Percentiles rank a stretch among this genome's conserved stretches.
Conservation (phyloP, 2,888 invertebrate species). For the Cosmia trapezina region DNA sequence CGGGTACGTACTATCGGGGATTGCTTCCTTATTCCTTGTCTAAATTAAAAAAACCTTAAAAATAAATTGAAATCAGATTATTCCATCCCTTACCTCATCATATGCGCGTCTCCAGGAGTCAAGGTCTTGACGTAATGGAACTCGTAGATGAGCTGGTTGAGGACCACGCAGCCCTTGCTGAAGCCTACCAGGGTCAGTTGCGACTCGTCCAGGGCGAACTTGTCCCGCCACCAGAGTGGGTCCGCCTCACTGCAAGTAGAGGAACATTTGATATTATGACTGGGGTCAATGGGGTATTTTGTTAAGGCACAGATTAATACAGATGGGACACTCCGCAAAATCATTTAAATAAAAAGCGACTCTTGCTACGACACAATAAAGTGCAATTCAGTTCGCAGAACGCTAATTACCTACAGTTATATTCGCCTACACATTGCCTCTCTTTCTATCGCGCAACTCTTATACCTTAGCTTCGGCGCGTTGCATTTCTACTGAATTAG, state of each 20-base stretch:
- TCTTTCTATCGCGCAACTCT: no score
- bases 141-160: slow-evolving; percentile 97
- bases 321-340: no score
- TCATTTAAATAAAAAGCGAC: no score
- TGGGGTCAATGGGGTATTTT: neutral
- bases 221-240: slow-evolving; percentile 91
- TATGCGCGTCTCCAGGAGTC: slow-evolving; percentile 91
- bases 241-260: slow-evolving; percentile 69
- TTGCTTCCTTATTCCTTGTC: no score
- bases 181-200: slow-evolving; percentile 94
- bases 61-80: neutral
- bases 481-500: no score
- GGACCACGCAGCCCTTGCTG: slow-evolving; percentile 98
- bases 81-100: slow-evolving; percentile 83
- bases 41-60: neutral
- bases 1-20: no score
- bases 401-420: no score
- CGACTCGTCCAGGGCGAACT: slow-evolving; percentile 90
- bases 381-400: no score
- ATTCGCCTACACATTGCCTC: no score
- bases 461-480: no score
- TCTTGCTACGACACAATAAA: no score
- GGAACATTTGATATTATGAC: neutral
- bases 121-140: slow-evolving; percentile 93
- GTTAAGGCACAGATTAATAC: no score